A percentile compares a stretch with the other conserved stretches of the same genome.
Conservation (phyloP, 2,113 vertebrate species). For the Menidia beryllina region DNA sequence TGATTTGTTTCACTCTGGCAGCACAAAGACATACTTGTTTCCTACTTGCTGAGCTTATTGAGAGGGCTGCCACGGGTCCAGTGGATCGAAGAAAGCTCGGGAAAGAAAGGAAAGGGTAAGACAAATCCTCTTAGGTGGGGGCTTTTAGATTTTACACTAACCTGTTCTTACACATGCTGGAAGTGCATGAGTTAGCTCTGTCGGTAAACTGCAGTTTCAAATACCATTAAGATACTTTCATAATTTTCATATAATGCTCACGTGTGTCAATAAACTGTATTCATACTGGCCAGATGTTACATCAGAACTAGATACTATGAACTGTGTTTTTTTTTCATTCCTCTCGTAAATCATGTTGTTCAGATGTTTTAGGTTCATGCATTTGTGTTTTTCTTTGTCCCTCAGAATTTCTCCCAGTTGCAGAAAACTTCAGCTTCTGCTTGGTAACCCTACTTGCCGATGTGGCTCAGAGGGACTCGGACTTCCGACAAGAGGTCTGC, state of each 20-base stretch:
- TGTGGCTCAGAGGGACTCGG: conserved; percentile 86
- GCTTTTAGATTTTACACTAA: conserved; percentile 23
- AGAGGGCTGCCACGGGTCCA: conserved; percentile 92
- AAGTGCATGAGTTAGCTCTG: not conserved
- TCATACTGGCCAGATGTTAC: conserved; percentile 2
- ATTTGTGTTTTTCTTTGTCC: conserved; percentile 15
- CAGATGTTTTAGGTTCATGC: not conserved
- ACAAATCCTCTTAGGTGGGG: conserved; percentile 61
- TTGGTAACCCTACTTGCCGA: conserved; percentile 92
- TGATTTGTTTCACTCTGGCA: conserved; percentile 71
- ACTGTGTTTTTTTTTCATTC: not conserved
- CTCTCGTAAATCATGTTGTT: not conserved
- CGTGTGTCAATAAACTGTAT: not conserved
- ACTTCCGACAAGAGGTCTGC: conserved; percentile 71
- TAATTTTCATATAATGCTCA: not conserved
- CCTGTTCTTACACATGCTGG: conserved; percentile 4
- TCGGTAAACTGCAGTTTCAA: not conserved
- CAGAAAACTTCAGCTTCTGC: conserved; percentile 97
- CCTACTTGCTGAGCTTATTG: conserved; percentile 92
- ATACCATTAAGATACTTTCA: not conserved
- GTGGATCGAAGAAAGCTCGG: conserved; percentile 94
- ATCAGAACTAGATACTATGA: not conserved
- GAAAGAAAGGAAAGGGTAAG: conserved; percentile 90
- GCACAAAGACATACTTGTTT: conserved; percentile 93
- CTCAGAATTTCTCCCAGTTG: conserved; percentile 89